Evolutionary conservation across 2,888 invertebrate species (phyloP).

Genomic region (Unio delphinus): DNA sequence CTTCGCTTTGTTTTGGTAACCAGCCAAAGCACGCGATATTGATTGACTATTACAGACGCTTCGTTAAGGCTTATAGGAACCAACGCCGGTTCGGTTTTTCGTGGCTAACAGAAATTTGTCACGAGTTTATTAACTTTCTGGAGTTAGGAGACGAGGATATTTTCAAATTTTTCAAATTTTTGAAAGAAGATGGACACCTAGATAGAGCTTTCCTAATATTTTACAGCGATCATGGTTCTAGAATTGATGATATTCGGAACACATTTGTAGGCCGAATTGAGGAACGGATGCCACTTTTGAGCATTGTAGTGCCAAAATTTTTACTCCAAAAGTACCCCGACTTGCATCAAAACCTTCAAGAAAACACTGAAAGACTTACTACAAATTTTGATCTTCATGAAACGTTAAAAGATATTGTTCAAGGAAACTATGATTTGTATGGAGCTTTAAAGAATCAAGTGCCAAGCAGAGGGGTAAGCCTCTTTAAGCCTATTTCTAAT

Average conservation of each 20-base stretch:
- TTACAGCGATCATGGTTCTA: constrained; percentile 90
- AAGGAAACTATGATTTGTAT: constrained; percentile 13
- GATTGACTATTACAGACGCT: constrained; percentile 72
- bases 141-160: constrained; percentile 85
- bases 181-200: constrained; percentile 77
- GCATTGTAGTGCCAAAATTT: constrained; percentile 82
- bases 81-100: constrained; percentile 87
- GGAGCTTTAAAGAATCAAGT: too few species aligned
- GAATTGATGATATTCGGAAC: constrained; percentile 85
- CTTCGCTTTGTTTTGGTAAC: constrained; percentile 79
- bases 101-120: constrained; percentile 90
- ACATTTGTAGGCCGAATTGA: constrained; percentile 94
- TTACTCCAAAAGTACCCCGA: constrained; percentile 78
- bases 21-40: constrained; percentile 75
- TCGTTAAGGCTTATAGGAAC: constrained; percentile 77
- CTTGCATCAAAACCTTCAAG: constrained; percentile 75
- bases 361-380: constrained; percentile 81
- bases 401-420: constrained; percentile 81
- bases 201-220: constrained; percentile 87
- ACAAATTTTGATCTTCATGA: constrained; percentile 93
- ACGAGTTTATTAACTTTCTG: constrained; percentile 85
- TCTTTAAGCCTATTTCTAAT: constrained; percentile 73
- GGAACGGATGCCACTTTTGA: constrained; percentile 89
- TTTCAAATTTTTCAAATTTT: constrained; percentile 73
- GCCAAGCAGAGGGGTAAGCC: constrained; percentile 62